phyloP scores from a whole-genome alignment of 2,797 vertebrate species.

The Phyllotis vaccarum region DNA sequence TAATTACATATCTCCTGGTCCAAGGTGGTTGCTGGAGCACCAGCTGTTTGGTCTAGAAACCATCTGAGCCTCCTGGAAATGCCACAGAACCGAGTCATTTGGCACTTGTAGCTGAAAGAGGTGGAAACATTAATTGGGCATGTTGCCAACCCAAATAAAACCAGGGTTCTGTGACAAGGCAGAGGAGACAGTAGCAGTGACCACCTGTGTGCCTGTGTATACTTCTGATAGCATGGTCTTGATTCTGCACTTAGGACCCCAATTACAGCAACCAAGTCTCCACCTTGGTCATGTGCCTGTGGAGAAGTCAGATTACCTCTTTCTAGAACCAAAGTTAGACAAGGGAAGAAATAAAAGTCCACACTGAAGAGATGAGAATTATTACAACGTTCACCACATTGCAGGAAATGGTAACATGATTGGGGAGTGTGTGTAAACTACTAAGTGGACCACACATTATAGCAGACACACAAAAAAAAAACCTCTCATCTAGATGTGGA shows the following conservation, averaged over 20 bases:
- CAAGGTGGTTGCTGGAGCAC: background rate
- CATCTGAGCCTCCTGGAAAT: slow-evolving; percentile 17
- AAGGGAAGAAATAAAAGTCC: background rate
- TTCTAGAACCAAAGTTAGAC: background rate
- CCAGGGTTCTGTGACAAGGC: background rate
- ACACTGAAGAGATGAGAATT: background rate
- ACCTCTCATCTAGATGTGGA: background rate
- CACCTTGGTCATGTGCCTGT: background rate
- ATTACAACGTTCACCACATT: fast-evolving
- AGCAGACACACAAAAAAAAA: background rate
- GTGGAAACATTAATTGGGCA: background rate
- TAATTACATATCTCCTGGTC: background rate
- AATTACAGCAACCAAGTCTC: background rate
- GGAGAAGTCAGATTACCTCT: background rate
- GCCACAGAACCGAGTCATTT: background rate
- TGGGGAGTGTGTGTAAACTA: too few relatives aligned
- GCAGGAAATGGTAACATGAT: background rate
- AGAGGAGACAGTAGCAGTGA: background rate
- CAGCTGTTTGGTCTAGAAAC: slow-evolving; percentile 11
- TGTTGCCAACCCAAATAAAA: background rate
- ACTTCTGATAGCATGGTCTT: background rate
- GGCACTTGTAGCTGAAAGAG: background rate
- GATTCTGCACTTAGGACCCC: background rate
- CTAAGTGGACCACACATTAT: background rate
- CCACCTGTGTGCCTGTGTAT: background rate